Evolutionary conservation across 2,888 invertebrate species (phyloP), one percentile per base, ranked within the genome.

Genomic region (Hemicrepidius hirtus): DNA sequence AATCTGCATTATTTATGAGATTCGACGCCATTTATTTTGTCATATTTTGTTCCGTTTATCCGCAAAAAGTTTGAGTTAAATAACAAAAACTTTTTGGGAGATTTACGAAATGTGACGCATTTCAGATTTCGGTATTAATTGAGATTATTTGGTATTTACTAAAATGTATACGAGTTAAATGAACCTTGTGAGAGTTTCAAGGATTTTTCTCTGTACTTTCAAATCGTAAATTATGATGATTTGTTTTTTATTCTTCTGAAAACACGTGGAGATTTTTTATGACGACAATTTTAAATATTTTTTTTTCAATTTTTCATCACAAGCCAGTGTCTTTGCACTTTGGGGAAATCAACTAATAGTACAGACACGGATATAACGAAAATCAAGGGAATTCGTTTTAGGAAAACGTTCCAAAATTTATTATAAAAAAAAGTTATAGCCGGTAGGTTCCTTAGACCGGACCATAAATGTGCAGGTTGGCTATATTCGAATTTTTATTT

Each of bases 121-220:
- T 21, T 13, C 50, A 13, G 28, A 53, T 28, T 28, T 49, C 24
- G 28, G 3, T 44, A 28, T 32, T 53, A 57, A 57, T 57, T 57
- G 57, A 16, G 20, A 57, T 57, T 35, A 57, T 37, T 57, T 57
- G 28, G 12, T 40, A 57, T 57, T 57, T 40, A 18, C 20, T 35
- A 57, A n/a, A n/a, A n/a, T 35, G 37, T 35, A 57, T 37, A 32
- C 46, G 46, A 57, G 18, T 37, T 57, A 20, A 12, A 57, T 18
- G 57, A 57, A 57, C 57, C 57, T 57, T 57, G 57, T 37, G 20
- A 35, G 37, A 37, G 35, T 57, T 57, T 37, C 57, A 57, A 57
- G 57, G 57, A 16, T 57, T 37, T 35, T n/a, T n/a, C n/a, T 57
- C 32, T 37, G 18, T 37, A 57, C 57, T 57, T 57, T 57, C 57